These are phyloP conservation scores for Podotricha telesiphe DNA, from an alignment of 2,888 invertebrate species.

Conservation along the genomic window DNA sequence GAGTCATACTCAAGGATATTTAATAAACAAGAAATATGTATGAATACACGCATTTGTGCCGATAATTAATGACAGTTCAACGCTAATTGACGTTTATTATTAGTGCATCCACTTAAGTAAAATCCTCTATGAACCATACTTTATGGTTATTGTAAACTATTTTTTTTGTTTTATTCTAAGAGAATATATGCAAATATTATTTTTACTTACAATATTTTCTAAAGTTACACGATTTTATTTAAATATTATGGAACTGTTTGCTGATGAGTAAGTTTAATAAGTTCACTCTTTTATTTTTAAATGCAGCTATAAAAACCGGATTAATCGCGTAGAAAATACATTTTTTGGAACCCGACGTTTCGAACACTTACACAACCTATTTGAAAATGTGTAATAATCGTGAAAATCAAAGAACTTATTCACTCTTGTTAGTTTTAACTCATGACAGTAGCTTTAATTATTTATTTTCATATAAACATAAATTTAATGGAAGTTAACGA, in stretches of 20 bases:
- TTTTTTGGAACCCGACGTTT: too few relatives aligned
- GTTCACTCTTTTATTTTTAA: too few relatives aligned
- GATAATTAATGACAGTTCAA: neutral
- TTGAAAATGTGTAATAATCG: too few relatives aligned
- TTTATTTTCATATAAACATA: neutral
- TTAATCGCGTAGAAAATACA: too few relatives aligned
- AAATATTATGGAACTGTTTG: too few relatives aligned
- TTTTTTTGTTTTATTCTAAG: neutral
- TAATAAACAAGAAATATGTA: neutral
- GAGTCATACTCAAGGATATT: neutral
- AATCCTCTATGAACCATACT: too few relatives aligned
- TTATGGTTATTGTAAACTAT: neutral
- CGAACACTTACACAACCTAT: too few relatives aligned
- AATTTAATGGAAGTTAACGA: neutral
- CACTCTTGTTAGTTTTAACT: neutral
- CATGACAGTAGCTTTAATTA: conserved; percentile 32
- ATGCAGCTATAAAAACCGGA: too few relatives aligned
- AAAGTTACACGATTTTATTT: too few relatives aligned
- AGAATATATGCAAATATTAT: too few relatives aligned
- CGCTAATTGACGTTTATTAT: neutral
- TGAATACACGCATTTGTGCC: neutral
- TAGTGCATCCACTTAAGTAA: neutral
- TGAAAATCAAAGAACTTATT: too few relatives aligned
- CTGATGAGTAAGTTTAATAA: too few relatives aligned
- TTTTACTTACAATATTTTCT: neutral